phyloP scores from a whole-genome alignment of 2,113 vertebrate genomes.

The Canis aureus region DNA sequence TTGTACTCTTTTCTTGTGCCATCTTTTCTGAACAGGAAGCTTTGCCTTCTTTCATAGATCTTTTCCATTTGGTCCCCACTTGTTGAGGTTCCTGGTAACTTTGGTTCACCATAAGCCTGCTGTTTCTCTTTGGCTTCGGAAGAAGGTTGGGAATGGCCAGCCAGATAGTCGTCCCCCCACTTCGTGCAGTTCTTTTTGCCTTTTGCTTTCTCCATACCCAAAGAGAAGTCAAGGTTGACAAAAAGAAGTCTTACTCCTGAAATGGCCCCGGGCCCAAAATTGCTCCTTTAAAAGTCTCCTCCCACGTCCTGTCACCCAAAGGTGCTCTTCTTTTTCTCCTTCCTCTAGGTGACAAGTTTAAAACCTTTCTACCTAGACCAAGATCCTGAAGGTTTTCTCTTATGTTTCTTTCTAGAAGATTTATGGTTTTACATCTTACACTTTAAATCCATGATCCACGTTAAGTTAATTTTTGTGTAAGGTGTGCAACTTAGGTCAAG shows the following conservation, averaged over 20 bases:
- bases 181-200: neutral
- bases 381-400: neutral
- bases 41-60: too few relatives aligned
- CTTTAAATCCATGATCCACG: neutral
- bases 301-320: constrained; percentile 62
- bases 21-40: too few relatives aligned
- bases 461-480: neutral
- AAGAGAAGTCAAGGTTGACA: neutral
- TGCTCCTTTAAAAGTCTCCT: constrained; percentile 51
- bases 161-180: too few relatives aligned
- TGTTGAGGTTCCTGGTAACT: too few relatives aligned
- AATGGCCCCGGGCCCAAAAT: neutral
- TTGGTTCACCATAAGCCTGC: too few relatives aligned
- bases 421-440: neutral
- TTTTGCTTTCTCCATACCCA: constrained; percentile 60
- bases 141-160: too few relatives aligned
- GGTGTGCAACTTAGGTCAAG: neutral
- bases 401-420: neutral
- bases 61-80: too few relatives aligned
- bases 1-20: too few relatives aligned
- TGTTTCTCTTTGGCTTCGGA: too few relatives aligned
- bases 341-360: neutral
- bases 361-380: neutral
- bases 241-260: neutral
- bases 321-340: neutral